Conservation (phyloP, 2,888 invertebrate genomes). For the Dermolepida albohirtum region DNA sequence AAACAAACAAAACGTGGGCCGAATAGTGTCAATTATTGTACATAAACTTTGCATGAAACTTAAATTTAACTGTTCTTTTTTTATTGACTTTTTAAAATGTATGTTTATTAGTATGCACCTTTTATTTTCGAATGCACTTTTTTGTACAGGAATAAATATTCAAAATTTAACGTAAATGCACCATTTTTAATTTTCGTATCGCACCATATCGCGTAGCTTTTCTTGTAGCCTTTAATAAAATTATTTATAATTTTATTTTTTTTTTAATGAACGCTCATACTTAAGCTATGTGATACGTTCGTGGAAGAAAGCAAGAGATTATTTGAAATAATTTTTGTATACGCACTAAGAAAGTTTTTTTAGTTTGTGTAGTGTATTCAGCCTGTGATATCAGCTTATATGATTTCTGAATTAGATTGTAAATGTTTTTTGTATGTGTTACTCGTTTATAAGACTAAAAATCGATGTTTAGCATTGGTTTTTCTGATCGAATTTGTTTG, state of each 20-base stretch:
- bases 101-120: slow-evolving; percentile 26
- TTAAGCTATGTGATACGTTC: slow-evolving; percentile 61
- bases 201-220: too few relatives aligned
- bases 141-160: slow-evolving; percentile 45
- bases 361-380: slow-evolving; percentile 48
- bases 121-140: slow-evolving; percentile 44
- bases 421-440: slow-evolving; percentile 25
- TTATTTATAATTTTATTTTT: too few relatives aligned
- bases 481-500: too few relatives aligned
- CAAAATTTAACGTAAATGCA: slow-evolving; percentile 44
- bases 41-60: slow-evolving; percentile 53
- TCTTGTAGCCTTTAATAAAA: too few relatives aligned
- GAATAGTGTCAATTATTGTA: slow-evolving; percentile 66
- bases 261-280: slow-evolving; percentile 55
- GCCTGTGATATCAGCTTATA: slow-evolving; percentile 63
- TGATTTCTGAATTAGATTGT: too few relatives aligned
- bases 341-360: slow-evolving; percentile 47
- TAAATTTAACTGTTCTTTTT: slow-evolving; percentile 48
- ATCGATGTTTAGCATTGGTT: too few relatives aligned
- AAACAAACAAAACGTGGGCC: slow-evolving; percentile 56
- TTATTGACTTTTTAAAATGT: slow-evolving; percentile 39
- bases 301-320: background rate
- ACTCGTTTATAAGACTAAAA: too few relatives aligned
- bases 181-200: slow-evolving; percentile 43
- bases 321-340: background rate